Conservation (phyloP, 2,888 invertebrate genomes). For the Chaetogeoica ovagalla region DNA sequence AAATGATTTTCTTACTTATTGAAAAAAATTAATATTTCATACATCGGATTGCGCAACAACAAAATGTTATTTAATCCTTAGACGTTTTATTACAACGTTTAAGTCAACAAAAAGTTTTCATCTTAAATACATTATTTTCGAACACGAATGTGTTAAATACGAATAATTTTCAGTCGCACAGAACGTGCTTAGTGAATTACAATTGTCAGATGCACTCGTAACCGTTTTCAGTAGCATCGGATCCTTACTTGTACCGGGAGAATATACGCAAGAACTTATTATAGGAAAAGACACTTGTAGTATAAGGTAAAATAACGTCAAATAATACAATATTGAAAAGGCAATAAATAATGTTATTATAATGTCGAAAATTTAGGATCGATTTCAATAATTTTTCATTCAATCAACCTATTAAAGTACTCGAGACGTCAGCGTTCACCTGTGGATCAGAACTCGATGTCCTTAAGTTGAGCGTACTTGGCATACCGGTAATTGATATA, state of each 20-base stretch:
- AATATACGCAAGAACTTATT: background rate
- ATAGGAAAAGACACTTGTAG: background rate
- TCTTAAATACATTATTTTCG: too few relatives aligned
- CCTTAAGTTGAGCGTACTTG: background rate
- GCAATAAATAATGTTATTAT: background rate
- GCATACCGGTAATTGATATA: constrained; percentile 58
- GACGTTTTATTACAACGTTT: background rate
- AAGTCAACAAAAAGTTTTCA: background rate
- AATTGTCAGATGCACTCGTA: background rate
- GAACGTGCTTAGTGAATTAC: background rate
- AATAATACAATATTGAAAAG: background rate
- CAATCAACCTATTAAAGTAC: background rate
- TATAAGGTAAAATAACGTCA: background rate
- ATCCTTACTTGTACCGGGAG: background rate
- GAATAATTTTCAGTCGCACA: too few relatives aligned
- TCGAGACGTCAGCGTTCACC: background rate
- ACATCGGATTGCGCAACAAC: too few relatives aligned
- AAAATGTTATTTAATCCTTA: too few relatives aligned
- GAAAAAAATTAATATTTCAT: too few relatives aligned
- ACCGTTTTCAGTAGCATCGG: background rate
- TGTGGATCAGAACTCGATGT: background rate
- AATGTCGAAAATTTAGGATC: background rate
- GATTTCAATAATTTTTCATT: background rate
- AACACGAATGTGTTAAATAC: too few relatives aligned
- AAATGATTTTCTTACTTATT: too few relatives aligned